Evolutionary conservation across 2,888 invertebrate genomes (phyloP).

Genomic region (Tetranychus piercei): DNA sequence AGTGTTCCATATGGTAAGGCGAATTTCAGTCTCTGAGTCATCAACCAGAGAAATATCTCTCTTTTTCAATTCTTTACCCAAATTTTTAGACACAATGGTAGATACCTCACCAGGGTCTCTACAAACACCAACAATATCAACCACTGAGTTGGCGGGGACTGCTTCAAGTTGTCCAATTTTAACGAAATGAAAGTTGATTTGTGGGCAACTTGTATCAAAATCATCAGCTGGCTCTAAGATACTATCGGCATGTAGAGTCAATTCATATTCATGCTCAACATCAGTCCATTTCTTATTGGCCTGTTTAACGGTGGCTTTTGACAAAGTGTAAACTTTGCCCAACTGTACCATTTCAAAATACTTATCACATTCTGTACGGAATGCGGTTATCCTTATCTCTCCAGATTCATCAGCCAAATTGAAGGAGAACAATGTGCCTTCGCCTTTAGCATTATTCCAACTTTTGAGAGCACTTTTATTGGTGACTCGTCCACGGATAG

Average conservation of each 20-base stretch:
- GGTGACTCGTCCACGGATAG: slow-evolving; percentile 70
- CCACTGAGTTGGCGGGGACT: slow-evolving; percentile 27
- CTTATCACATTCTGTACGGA: slow-evolving; percentile 67
- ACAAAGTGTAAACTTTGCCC: slow-evolving; percentile 50
- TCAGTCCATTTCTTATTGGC: slow-evolving; percentile 74
- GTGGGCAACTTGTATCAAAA: slow-evolving; percentile 27
- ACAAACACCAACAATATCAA: slow-evolving; percentile 76
- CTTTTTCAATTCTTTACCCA: slow-evolving; percentile 68
- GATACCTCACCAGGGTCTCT: slow-evolving; percentile 51
- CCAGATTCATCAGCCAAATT: slow-evolving; percentile 83
- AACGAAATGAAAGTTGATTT: slow-evolving; percentile 34
- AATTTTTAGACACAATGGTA: slow-evolving; percentile 49
- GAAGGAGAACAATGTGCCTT: slow-evolving; percentile 79
- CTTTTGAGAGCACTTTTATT: slow-evolving; percentile 58
- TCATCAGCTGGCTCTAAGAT: slow-evolving; percentile 39
- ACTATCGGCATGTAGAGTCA: slow-evolving; percentile 64
- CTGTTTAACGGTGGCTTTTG: slow-evolving; percentile 62
- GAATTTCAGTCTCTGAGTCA: slow-evolving; percentile 51
- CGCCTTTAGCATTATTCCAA: slow-evolving; percentile 66
- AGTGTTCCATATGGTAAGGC: slow-evolving; percentile 74
- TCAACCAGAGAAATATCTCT: slow-evolving; percentile 73
- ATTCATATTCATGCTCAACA: slow-evolving; percentile 84
- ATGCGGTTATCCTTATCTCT: slow-evolving; percentile 78
- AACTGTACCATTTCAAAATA: slow-evolving; percentile 74
- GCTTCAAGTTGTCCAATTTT: slow-evolving; percentile 31